Conservation (phyloP, 2,888 invertebrate species). For the Scotopteryx bipunctaria region DNA sequence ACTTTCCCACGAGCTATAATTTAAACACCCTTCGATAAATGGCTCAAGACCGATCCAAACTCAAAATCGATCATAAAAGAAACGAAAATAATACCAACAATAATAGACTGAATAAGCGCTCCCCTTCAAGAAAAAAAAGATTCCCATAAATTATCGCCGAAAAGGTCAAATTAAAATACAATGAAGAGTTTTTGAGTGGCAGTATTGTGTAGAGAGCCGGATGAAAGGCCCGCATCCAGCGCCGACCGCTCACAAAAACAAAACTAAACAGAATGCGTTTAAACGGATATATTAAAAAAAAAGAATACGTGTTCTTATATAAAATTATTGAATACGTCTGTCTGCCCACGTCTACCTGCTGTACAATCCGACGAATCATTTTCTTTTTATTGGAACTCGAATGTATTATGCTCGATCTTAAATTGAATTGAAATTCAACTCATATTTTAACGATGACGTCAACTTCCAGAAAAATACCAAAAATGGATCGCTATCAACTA, state of each 20-base stretch:
- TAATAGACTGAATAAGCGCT: conserved; percentile 79
- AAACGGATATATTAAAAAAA: conserved; percentile 75
- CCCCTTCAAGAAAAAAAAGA: conserved; percentile 67
- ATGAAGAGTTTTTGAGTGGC: conserved; percentile 83
- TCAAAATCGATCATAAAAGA: conserved; percentile 68
- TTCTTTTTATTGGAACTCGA: conserved; percentile 70
- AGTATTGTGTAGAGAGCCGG: conserved; percentile 79
- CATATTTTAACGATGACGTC: conserved; percentile 34
- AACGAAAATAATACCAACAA: conserved; percentile 71
- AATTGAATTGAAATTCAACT: conserved; percentile 39
- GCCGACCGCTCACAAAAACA: conserved; percentile 75
- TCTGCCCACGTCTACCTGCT: conserved; percentile 80
- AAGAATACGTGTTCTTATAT: conserved; percentile 81
- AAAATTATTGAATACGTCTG: conserved; percentile 81
- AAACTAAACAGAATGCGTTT: conserved; percentile 82
- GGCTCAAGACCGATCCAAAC: conserved; percentile 51
- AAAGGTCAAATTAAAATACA: conserved; percentile 84
- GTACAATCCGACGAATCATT: conserved; percentile 49
- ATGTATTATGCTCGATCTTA: conserved; percentile 59
- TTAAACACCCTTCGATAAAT: conserved; percentile 45
- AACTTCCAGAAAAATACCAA: conserved; percentile 40
- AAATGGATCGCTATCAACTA: conserved; percentile 67
- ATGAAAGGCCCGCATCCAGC: conserved; percentile 79
- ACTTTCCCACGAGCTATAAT: conserved; percentile 47
- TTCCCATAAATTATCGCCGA: conserved; percentile 82